Base-by-base conservation (phyloP, 2,888 invertebrate genomes). In the Pristionchus japonicus region DNA sequence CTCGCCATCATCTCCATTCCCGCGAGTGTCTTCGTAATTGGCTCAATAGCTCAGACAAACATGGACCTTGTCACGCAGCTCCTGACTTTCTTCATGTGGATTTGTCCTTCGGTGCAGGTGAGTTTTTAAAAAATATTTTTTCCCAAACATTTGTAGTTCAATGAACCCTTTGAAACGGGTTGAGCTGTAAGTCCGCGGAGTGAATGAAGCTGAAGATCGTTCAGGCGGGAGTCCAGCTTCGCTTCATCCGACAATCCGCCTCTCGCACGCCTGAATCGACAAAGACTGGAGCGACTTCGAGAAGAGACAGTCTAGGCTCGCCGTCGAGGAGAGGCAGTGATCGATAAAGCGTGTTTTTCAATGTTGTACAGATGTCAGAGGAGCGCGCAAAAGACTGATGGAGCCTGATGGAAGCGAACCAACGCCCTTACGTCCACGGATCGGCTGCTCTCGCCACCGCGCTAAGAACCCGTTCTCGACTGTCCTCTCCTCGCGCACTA, bases 161-260 rank as follows among this genome's bases (percentile, higher is more conserved):
- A n/a, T n/a, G n/a, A n/a, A n/a, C n/a, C n/a, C n/a, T n/a, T n/a
- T n/a, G n/a, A n/a, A n/a, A n/a, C n/a, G n/a, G n/a, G n/a, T n/a
- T n/a, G n/a, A n/a, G n/a, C n/a, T n/a, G n/a, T n/a, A n/a, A n/a
- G n/a, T n/a, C n/a, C n/a, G n/a, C n/a, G n/a, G n/a, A n/a, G n/a
- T n/a, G n/a, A n/a, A n/a, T n/a, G n/a, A n/a, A n/a, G n/a, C n/a
- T n/a, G n/a, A n/a, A n/a, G n/a, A n/a, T 4, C 17, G 17, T 23
- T 47, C 77, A 77, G 77, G 77, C 77, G n/a, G 77, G n/a, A n/a
- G 77, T 77, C n/a, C 77, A 77, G 27, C 43, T 77, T 0, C 43
- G 43, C 11, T 77, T 77, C 27, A 43, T 77, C 4, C 77, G 77
- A 15, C 43, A 27, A 7, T 27, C 77, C 15, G 37, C n/a, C 7